Base-by-base conservation (phyloP, 1,140 invertebrate species). In the Leptinotarsa defecta region DNA sequence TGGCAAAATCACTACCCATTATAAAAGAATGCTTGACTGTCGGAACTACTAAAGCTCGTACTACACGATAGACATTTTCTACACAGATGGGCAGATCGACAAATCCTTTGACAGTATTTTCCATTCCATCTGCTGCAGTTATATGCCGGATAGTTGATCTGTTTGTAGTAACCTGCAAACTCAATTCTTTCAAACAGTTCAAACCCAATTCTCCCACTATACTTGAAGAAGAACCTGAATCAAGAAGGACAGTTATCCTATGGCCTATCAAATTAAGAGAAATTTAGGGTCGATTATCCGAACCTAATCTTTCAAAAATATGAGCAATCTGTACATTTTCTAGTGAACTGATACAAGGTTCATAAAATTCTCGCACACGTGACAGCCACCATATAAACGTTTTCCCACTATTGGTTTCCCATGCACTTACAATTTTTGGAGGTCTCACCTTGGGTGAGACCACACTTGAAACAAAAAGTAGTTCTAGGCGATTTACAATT, bases 1-100 rank as follows among this genome's bases (percentile, higher is more conserved):
- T 13, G 74, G n/a, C n/a, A 27, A 67, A 67, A 24, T 67, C 24
- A 15, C 65, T 67, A 67, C 65, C 65, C 24, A 67, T 27, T 6
- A 67, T 67, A 8, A 67, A 67, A 22, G 15, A 24, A 27, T 67
- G 65, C 34, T 24, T 27, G 17, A 67, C 17, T 24, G 65, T 27
- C 13, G 62, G 62, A 19, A 63, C 62, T 11, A 63, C 24, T 63
- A 63, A 63, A 19, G 24, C n/a, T 15, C n/a, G 22, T 8, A 67
- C 34, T 22, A 67, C n/a, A 11, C 24, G 22, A 67, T 13, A 67
- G 17, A 24, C 2, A 8, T 67, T 27, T 24, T 15, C 65, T 22
- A 34, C 24, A 67, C 65, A 17, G 24, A 67, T 24, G 34, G 65
- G 65, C 24, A 67, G 20, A 24, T 67, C n/a, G 24, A 27, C 65